Evolutionary conservation across 2,888 invertebrate genomes (phyloP).

Genomic region (Abrostola tripartita): DNA sequence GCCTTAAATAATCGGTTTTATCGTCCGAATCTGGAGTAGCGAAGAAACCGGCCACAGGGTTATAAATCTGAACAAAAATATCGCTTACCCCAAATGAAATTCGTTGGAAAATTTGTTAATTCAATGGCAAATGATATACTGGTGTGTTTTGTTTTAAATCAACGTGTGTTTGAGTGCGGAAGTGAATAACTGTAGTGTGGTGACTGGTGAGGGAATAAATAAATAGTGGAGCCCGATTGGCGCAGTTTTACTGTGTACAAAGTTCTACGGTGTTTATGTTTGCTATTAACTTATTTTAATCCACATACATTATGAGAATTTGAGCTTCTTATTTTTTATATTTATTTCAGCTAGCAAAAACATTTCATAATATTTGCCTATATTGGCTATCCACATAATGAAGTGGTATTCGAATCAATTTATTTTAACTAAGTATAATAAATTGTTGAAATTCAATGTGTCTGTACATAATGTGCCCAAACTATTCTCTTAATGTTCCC

Average conservation of each 20-base stretch:
- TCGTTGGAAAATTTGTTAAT: constrained; percentile 50
- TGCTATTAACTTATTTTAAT: too few relatives aligned
- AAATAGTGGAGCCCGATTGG: not conserved
- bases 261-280: too few relatives aligned
- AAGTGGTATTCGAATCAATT: too few relatives aligned
- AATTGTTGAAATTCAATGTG: too few relatives aligned
- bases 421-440: too few relatives aligned
- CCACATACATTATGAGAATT: too few relatives aligned
- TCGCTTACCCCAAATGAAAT: constrained; percentile 56
- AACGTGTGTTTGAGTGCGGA: constrained; percentile 9
- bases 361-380: too few relatives aligned
- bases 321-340: too few relatives aligned
- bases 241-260: too few relatives aligned
- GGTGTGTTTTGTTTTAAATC: constrained; percentile 21
- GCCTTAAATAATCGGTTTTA: constrained; percentile 40
- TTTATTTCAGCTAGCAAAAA: too few relatives aligned
- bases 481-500: not conserved
- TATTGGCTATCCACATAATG: too few relatives aligned
- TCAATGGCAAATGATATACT: constrained; percentile 27
- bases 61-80: constrained; percentile 60
- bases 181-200: constrained; percentile 8
- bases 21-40: constrained; percentile 32
- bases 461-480: too few relatives aligned
- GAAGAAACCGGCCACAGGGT: constrained; percentile 13
- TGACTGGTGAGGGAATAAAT: not conserved